Evolutionary conservation across 2,888 invertebrate genomes (phyloP), one percentile per base, ranked within the genome.

Genomic region (Diploptera punctata): DNA sequence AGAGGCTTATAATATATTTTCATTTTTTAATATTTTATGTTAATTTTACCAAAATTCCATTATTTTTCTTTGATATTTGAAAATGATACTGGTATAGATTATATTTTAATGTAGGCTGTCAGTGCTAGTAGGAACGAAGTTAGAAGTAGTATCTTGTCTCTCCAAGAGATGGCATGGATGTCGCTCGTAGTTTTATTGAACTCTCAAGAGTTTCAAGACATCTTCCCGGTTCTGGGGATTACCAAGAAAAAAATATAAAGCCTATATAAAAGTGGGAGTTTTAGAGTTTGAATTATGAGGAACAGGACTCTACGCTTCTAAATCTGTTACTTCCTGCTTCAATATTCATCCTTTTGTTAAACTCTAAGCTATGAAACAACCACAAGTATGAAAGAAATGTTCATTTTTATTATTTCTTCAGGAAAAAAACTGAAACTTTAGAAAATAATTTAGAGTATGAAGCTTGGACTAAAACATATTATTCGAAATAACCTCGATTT

Each of bases 221-320:
- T 52, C 10, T 2, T 24, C 1, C 10, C 9, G 52, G 24, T 13
- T 21, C 21, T 24, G 52, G 10, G 57, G 57, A 57, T 57, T 57
- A 57, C 29, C 26, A 57, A 57, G 57, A 57, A 29, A 57, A 57
- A 57, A 29, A 29, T 57, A 31, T 57, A 31, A 57, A 57, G 57
- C 57, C 29, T 57, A 57, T 52, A 52, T 52, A 52, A 24, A 52
- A 52, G 21, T 52, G n/a, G 52, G 24, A 24, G 52, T 18, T 7
- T 16, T 24, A 13, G 52, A 21, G 52, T 52, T 52, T 52, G 52
- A 52, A 24, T 52, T 52, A 52, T 24, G 52, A 24, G 7, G 21
- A 24, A 52, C 52, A 52, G 52, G 7, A 38, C 5, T 9, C 38
- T 38, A 5, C 38, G 38, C 7, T 38, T 38, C 5, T 19, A 52